Percentiles rank a stretch among this genome's conserved stretches.
phyloP scores from a whole-genome alignment of 2,888 invertebrate species.

The Plebejus anna region DNA sequence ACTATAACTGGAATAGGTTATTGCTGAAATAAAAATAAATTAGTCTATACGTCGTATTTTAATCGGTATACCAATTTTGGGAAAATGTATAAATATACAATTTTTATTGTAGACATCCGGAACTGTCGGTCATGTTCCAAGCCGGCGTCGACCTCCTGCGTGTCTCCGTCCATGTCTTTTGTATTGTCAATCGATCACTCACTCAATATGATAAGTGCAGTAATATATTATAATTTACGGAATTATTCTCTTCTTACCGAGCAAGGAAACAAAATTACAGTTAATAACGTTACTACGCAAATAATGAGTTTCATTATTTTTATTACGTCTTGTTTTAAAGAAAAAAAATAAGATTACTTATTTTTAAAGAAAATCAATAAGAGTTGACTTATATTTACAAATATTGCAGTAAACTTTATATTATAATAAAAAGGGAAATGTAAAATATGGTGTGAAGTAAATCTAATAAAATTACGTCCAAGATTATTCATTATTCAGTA shows the following conservation, averaged over 20 bases:
- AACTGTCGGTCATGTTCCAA: neutral
- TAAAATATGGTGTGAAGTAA: conserved; percentile 25
- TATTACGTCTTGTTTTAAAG: neutral
- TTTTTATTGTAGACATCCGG: neutral
- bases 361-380: too few species aligned
- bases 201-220: neutral
- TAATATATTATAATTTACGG: neutral
- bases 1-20: too few species aligned
- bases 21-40: too few species aligned
- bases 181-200: conserved; percentile 12
- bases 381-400: too few species aligned
- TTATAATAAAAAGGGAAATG: conserved; percentile 16
- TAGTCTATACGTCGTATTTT: too few species aligned
- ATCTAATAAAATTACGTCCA: conserved; percentile 22
- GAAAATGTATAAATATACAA: neutral
- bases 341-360: neutral
- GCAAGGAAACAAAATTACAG: neutral
- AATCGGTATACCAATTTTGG: neutral
- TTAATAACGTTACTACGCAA: neutral
- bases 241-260: neutral
- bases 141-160: neutral
- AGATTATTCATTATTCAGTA: conserved; percentile 32
- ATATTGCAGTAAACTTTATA: neutral
- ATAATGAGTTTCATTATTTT: neutral
- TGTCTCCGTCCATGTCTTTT: conserved; percentile 4